phyloP scores from a whole-genome alignment of 2,888 invertebrate genomes.

The Oegoconia quadripuncta region DNA sequence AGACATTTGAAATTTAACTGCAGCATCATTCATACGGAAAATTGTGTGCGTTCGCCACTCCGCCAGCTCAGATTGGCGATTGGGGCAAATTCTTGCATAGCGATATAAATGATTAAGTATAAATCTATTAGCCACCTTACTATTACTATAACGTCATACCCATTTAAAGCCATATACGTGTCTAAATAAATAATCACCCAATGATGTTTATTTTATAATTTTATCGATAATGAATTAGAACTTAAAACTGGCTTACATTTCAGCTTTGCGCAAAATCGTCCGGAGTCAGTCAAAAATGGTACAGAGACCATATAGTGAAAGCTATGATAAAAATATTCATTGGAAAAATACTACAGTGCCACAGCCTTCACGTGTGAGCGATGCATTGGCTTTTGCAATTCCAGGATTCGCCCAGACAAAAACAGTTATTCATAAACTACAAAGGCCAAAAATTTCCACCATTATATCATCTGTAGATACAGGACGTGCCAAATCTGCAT shows the following conservation, averaged over 20 bases:
- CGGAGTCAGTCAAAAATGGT: slow-evolving; percentile 68
- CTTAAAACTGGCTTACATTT: too few relatives aligned
- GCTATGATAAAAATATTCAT: slow-evolving; percentile 15
- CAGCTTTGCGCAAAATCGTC: slow-evolving; percentile 66
- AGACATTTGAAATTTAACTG: too few relatives aligned
- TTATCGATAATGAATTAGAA: too few relatives aligned
- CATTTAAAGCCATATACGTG: too few relatives aligned
- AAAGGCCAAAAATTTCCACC: slow-evolving; percentile 47
- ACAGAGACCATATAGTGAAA: slow-evolving; percentile 56
- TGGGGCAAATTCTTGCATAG: too few relatives aligned
- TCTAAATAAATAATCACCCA: neutral
- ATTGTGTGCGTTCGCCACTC: too few relatives aligned
- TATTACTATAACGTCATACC: too few relatives aligned
- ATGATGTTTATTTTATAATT: too few relatives aligned
- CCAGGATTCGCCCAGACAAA: slow-evolving; percentile 40
- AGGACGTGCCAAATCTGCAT: slow-evolving; percentile 32
- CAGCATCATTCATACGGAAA: too few relatives aligned
- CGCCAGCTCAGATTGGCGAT: too few relatives aligned
- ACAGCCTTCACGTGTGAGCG: slow-evolving; percentile 19
- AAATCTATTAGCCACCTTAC: too few relatives aligned
- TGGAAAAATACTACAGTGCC: slow-evolving; percentile 24
- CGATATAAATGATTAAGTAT: too few relatives aligned
- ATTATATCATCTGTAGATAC: slow-evolving; percentile 42
- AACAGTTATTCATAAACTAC: slow-evolving; percentile 38
- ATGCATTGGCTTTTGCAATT: slow-evolving; percentile 33